Evolutionary conservation across 2,797 vertebrate genomes (phyloP), one percentile per base, ranked within the genome.

Genomic region (Cetoscarus ocellatus): DNA sequence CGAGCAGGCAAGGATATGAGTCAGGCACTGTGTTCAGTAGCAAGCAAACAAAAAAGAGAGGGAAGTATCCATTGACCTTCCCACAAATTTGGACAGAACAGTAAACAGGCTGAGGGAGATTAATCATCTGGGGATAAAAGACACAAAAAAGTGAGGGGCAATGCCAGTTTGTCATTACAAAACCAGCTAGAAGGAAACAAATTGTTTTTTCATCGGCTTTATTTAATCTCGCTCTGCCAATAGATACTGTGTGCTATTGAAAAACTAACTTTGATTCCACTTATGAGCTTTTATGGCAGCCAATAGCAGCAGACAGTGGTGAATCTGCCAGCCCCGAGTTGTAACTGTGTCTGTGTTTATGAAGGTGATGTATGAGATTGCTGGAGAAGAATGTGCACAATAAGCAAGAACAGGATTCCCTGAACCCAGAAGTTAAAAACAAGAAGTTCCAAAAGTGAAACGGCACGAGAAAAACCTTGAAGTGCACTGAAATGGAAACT

Each of bases 31-130:
- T 73, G 70, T 52, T 80, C 54, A 50, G 61, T 54, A 62, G 14
- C 44, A 67, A 58, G 48, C 42, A 45, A 38, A 77, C 52, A 82
- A 59, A 52, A 60, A 78, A 19, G 59, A 73, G 49, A 36, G 47
- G 9, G 6, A 72, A 73, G 57, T 51, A 61, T 68, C 61, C 61
- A 71, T 61, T 56, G 58, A 65, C 44, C 51, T 64, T 35, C 57
- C 60, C 58, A 67, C 53, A 54, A 61, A 77, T 66, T 58, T 67
- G 63, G 64, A 79, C 59, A 61, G 61, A 70, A 64, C 38, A 57
- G 50, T 58, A 53, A 74, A 73, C 74, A 75, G 59, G 74, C 60
- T 51, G 62, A 52, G 49, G 50, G 42, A 65, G 61, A 73, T 58
- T 54, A 73, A 78, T 75, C 67, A 73, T 53, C 50, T 38, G 34